Evolutionary conservation across 2,113 vertebrate species (phyloP).

Genomic region (Tinamus guttatus): DNA sequence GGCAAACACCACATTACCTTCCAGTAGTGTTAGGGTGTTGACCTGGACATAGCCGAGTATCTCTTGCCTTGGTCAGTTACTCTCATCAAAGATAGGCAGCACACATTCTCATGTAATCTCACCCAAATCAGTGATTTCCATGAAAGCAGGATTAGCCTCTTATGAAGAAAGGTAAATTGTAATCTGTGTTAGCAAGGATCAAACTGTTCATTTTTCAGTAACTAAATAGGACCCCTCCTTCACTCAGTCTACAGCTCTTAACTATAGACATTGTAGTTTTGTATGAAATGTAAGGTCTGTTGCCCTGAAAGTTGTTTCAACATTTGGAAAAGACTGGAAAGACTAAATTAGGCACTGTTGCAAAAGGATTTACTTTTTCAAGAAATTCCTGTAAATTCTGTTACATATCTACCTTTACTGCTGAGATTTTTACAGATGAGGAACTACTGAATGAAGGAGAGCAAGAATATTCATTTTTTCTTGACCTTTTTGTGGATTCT

Average conservation of each 20-base stretch:
- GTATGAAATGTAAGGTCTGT: background rate
- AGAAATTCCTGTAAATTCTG: slow-evolving; percentile 36
- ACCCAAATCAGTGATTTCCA: background rate
- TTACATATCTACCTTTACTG: slow-evolving; percentile 17
- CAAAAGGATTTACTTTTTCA: slow-evolving; percentile 24
- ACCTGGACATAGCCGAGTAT: accelerated
- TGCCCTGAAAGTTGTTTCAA: slow-evolving; percentile 28
- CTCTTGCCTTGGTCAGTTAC: background rate
- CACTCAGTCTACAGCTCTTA: background rate
- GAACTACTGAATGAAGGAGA: background rate
- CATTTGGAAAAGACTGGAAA: slow-evolving; percentile 20
- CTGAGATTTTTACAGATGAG: slow-evolving; percentile 19
- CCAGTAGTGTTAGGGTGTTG: background rate
- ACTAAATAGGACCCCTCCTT: background rate
- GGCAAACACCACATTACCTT: background rate
- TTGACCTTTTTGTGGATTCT: slow-evolving; percentile 12
- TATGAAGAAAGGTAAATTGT: background rate
- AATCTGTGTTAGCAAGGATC: background rate
- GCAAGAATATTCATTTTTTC: background rate
- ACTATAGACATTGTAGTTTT: background rate
- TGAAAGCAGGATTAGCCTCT: background rate
- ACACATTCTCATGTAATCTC: background rate
- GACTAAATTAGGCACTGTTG: background rate
- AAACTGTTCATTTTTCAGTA: background rate
- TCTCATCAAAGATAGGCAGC: accelerated